These are phyloP conservation scores for Xanthorhoe spadicearia DNA, from an alignment of 2,888 invertebrate genomes.

Conservation along the genomic window DNA sequence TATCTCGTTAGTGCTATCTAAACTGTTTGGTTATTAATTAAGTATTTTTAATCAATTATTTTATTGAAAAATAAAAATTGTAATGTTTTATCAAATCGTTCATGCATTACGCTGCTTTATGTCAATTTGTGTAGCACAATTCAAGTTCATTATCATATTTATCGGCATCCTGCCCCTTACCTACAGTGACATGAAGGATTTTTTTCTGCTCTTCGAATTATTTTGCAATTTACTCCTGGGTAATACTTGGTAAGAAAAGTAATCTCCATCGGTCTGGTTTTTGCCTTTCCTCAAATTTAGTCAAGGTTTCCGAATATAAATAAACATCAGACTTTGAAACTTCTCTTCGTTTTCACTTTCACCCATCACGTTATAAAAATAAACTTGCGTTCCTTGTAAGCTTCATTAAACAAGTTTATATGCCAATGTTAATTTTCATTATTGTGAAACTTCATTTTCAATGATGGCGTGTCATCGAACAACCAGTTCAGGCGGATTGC, in stretches of 20 bases:
- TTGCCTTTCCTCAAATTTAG: background rate
- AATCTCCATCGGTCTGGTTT: background rate
- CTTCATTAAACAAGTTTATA: slow-evolving; percentile 2
- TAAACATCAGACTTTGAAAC: background rate
- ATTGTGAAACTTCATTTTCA: slow-evolving; percentile 22
- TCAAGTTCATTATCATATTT: background rate
- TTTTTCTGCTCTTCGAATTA: background rate
- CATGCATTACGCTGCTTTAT: background rate
- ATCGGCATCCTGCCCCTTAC: background rate
- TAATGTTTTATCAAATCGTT: background rate
- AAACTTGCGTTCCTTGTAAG: background rate
- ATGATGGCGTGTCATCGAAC: slow-evolving; percentile 26
- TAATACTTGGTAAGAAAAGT: too few relatives aligned
- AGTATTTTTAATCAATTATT: slow-evolving; percentile 19
- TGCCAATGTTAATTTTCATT: slow-evolving; percentile 22
- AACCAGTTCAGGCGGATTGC: slow-evolving; percentile 26
- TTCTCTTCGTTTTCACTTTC: slow-evolving; percentile 4
- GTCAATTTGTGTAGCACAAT: background rate
- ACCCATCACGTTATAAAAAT: background rate
- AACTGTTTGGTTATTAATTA: slow-evolving; percentile 24
- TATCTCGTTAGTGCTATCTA: slow-evolving; percentile 24
- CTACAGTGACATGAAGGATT: background rate
- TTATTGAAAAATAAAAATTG: slow-evolving; percentile 6
- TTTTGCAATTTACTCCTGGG: background rate
- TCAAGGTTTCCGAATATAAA: slow-evolving; percentile 2